Evolutionary conservation across 2,888 invertebrate genomes (phyloP).

Genomic region (Himalopsyche kuldschensis): DNA sequence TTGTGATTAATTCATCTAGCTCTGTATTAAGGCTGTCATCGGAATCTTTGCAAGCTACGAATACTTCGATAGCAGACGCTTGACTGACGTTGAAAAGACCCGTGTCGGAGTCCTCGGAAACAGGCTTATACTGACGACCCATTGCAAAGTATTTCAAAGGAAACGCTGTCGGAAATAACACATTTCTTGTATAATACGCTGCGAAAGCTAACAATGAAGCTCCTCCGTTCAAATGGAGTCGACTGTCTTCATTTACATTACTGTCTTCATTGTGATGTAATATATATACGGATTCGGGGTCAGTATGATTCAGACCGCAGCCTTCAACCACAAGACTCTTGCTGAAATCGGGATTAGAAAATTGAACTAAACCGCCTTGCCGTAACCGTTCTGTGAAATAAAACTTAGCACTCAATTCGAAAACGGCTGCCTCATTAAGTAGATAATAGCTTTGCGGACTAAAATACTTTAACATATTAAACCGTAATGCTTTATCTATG

Average conservation of each 20-base stretch:
- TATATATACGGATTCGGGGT: constrained; percentile 61
- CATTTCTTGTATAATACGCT: constrained; percentile 71
- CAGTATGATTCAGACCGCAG: constrained; percentile 62
- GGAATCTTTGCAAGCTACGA: constrained; percentile 59
- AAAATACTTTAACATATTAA: constrained; percentile 61
- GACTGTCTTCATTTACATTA: constrained; percentile 58
- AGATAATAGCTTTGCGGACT: constrained; percentile 65
- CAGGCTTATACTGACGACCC: constrained; percentile 70
- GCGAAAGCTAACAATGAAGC: constrained; percentile 74
- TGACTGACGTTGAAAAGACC: constrained; percentile 72
- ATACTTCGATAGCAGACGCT: constrained; percentile 68
- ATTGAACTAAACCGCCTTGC: constrained; percentile 61
- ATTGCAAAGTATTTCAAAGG: constrained; percentile 71
- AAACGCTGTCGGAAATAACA: constrained; percentile 62
- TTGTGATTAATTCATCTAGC: constrained; percentile 59
- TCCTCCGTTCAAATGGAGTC: constrained; percentile 75
- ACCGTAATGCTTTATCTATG: constrained; percentile 58
- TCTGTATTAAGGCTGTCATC: constrained; percentile 54
- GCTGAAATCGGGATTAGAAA: constrained; percentile 78
- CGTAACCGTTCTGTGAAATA: constrained; percentile 53
- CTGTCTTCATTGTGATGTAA: constrained; percentile 61
- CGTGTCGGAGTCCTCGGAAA: constrained; percentile 46
- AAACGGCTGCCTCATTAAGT: constrained; percentile 69
- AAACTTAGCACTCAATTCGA: constrained; percentile 66
- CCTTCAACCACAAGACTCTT: constrained; percentile 77